These are phyloP conservation scores for Patella ulyssiponensis DNA, from an alignment of 2,888 invertebrate genomes.

Conservation along the genomic window DNA sequence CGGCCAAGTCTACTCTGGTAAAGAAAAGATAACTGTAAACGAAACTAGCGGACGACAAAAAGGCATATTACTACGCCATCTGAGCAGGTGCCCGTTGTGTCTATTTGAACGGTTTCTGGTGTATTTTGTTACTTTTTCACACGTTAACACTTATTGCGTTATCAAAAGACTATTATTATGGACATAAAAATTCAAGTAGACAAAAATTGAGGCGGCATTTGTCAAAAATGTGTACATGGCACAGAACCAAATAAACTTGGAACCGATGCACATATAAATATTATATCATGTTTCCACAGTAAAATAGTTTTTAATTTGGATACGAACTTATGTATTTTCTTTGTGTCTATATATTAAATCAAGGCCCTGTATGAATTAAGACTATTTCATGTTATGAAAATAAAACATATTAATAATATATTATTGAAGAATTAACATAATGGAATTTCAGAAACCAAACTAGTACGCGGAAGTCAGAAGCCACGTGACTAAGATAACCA, in stretches of 20 bases:
- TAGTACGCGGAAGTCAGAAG: not conserved
- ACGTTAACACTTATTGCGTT: too few species aligned
- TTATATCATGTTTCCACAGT: not conserved
- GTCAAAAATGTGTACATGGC: not conserved
- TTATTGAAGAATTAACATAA: not conserved
- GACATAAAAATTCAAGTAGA: not conserved
- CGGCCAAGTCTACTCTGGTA: too few species aligned
- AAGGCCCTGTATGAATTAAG: too few species aligned
- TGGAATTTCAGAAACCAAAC: not conserved
- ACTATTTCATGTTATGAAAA: too few species aligned
- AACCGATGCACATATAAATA: not conserved
- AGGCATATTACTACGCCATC: not conserved
- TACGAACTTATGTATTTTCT: not conserved
- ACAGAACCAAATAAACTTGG: not conserved
- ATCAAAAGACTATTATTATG: too few species aligned
- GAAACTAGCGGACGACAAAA: slow-evolving; percentile 5
- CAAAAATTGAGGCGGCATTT: not conserved
- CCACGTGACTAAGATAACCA: not conserved
- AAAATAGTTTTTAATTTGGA: not conserved
- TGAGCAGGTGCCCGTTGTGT: not conserved
- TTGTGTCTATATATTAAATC: not conserved
- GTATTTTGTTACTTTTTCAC: too few species aligned
- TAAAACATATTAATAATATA: not conserved
- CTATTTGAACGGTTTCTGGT: too few species aligned
- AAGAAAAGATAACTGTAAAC: not conserved